Percentiles rank a stretch among this genome's conserved stretches.
Evolutionary conservation across 2,113 vertebrate species (phyloP).

Genomic region (Dicerorhinus sumatrensis): DNA sequence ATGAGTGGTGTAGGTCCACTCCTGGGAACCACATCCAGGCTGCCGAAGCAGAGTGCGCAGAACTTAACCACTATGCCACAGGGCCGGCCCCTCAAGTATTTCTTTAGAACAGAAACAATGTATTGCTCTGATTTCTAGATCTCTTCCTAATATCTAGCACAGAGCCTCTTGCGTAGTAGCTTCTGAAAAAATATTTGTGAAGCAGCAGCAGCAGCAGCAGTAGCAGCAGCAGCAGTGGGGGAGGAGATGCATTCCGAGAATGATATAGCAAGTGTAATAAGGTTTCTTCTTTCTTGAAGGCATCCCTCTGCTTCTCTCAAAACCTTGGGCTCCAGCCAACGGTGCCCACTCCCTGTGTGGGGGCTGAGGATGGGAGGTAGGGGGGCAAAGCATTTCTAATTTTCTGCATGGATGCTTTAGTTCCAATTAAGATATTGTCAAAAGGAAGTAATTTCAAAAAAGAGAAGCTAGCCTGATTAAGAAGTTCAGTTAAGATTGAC

Average conservation of each 20-base stretch:
- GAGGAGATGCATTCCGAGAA: neutral
- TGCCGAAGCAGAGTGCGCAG: no score
- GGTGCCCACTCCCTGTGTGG: neutral
- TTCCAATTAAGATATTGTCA: constrained; percentile 81
- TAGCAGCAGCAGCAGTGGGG: no score
- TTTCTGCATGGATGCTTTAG: constrained; percentile 81
- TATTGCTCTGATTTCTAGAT: neutral
- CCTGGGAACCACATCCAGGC: no score
- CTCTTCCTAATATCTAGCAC: neutral
- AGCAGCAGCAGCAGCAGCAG: neutral
- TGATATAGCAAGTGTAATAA: neutral
- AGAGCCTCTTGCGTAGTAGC: neutral
- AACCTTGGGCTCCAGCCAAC: neutral
- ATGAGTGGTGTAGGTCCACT: no score
- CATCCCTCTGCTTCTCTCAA: neutral
- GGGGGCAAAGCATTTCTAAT: constrained; percentile 68
- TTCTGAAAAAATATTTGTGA: neutral
- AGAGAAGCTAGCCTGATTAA: constrained; percentile 78
- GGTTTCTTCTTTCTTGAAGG: neutral
- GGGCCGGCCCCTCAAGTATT: neutral
- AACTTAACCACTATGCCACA: no score
- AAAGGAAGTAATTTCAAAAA: constrained; percentile 81
- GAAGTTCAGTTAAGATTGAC: constrained; percentile 75
- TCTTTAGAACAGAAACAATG: neutral
- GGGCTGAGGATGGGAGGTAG: constrained; percentile 3